A percentile compares a stretch with the other conserved stretches of the same genome.
Conservation (phyloP, 2,888 invertebrate species). For the Drosophila ustulata region DNA sequence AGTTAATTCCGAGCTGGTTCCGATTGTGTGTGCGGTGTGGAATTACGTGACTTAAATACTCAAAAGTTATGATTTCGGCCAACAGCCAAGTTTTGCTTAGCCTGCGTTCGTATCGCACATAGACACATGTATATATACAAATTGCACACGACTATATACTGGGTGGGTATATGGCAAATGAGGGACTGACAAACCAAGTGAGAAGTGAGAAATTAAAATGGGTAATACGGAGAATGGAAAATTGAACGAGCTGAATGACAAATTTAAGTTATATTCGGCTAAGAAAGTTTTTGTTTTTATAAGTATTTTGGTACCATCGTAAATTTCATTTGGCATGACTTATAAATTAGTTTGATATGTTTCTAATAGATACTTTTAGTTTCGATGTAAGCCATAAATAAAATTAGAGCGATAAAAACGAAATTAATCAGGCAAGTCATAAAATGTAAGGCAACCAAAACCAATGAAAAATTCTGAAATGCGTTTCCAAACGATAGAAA, state of each 20-base stretch:
- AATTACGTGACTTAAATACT: constrained; percentile 76
- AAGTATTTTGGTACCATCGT: too few relatives aligned
- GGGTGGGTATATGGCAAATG: constrained; percentile 10
- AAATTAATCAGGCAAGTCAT: constrained; percentile 29
- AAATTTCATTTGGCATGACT: constrained; percentile 30
- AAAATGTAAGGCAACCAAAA: constrained; percentile 26
- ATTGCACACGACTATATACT: background rate
- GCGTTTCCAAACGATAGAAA: constrained; percentile 10
- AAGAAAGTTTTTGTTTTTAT: constrained; percentile 19
- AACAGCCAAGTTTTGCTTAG: constrained; percentile 45
- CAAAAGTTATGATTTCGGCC: constrained; percentile 75
- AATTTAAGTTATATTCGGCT: constrained; percentile 26
- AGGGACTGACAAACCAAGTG: constrained; percentile 23
- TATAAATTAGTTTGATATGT: constrained; percentile 49
- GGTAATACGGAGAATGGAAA: constrained; percentile 30
- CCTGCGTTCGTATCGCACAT: background rate
- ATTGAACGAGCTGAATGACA: constrained; percentile 37
- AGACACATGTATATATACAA: background rate
- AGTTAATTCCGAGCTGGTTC: constrained; percentile 34
- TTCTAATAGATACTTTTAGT: constrained; percentile 53
- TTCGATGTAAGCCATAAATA: constrained; percentile 34
- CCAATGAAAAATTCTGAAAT: constrained; percentile 12
- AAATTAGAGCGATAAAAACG: constrained; percentile 27
- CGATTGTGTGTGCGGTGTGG: constrained; percentile 37
- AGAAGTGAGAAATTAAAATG: constrained; percentile 15